Conservation (phyloP, 2,888 invertebrate species). For the Leptopilina myrica region DNA sequence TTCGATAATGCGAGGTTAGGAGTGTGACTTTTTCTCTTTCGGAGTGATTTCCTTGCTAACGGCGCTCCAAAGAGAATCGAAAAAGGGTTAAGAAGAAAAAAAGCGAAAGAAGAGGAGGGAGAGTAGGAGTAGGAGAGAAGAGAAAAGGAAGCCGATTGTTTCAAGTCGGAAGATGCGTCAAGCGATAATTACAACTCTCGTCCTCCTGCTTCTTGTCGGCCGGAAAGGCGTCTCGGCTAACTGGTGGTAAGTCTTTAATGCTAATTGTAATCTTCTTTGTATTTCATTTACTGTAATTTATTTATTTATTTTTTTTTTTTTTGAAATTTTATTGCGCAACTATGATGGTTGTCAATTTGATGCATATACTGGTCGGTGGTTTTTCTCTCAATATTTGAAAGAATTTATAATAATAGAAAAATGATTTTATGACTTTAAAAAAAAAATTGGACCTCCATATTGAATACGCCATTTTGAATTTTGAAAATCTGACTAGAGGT, state of each 20-base stretch:
- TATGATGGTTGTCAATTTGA: too few relatives aligned
- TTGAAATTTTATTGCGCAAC: too few relatives aligned
- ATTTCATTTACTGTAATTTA: too few relatives aligned
- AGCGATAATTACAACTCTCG: slow-evolving; percentile 51
- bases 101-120: too few relatives aligned
- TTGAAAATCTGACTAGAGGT: too few relatives aligned
- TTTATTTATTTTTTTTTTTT: too few relatives aligned
- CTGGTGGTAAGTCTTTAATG: slow-evolving; percentile 72
- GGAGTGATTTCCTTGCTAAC: slow-evolving; percentile 42
- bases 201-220: slow-evolving; percentile 64
- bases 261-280: not conserved
- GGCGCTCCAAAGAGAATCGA: slow-evolving; percentile 41
- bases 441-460: too few relatives aligned
- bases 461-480: too few relatives aligned
- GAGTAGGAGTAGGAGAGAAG: slow-evolving; percentile 12
- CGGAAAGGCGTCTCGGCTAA: slow-evolving; percentile 71
- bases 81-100: slow-evolving; percentile 24
- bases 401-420: too few relatives aligned
- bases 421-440: too few relatives aligned
- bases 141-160: slow-evolving; percentile 47
- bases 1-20: slow-evolving; percentile 48
- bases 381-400: too few relatives aligned
- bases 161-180: slow-evolving; percentile 54
- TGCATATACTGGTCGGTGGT: too few relatives aligned
- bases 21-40: slow-evolving; percentile 45